Conservation (phyloP, 2,888 invertebrate species). For the Colletes collaris region DNA sequence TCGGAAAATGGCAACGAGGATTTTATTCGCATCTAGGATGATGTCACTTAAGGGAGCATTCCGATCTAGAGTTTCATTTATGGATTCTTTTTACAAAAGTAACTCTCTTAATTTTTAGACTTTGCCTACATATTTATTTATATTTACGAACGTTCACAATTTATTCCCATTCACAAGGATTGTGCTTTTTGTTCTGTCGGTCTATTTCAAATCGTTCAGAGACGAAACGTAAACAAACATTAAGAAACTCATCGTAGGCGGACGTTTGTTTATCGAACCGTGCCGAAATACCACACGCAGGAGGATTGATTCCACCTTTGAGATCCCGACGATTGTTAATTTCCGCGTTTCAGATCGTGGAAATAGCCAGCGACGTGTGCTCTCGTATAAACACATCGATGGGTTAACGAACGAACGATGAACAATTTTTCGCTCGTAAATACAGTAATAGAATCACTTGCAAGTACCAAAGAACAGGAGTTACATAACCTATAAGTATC, state of each 20-base stretch:
- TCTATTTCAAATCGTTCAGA: conserved; percentile 51
- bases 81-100: no score
- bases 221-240: conserved; percentile 34
- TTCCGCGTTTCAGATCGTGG: conserved; percentile 31
- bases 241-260: conserved; percentile 18
- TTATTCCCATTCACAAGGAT: neutral
- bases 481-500: neutral
- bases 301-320: conserved; percentile 15
- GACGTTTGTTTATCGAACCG: conserved; percentile 45
- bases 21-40: conserved; percentile 19
- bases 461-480: neutral
- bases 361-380: conserved; percentile 25
- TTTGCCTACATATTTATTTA: no score
- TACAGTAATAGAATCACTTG: no score
- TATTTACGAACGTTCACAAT: no score
- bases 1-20: conserved; percentile 11
- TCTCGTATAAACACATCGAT: conserved; percentile 3
- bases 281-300: conserved; percentile 38
- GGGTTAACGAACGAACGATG: conserved; percentile 35
- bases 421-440: neutral
- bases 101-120: no score
- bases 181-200: conserved; percentile 4
- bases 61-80: no score
- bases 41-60: neutral
- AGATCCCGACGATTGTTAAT: conserved; percentile 23